Conservation (phyloP, 2,113 vertebrate species). For the Eulemur rufifrons region DNA sequence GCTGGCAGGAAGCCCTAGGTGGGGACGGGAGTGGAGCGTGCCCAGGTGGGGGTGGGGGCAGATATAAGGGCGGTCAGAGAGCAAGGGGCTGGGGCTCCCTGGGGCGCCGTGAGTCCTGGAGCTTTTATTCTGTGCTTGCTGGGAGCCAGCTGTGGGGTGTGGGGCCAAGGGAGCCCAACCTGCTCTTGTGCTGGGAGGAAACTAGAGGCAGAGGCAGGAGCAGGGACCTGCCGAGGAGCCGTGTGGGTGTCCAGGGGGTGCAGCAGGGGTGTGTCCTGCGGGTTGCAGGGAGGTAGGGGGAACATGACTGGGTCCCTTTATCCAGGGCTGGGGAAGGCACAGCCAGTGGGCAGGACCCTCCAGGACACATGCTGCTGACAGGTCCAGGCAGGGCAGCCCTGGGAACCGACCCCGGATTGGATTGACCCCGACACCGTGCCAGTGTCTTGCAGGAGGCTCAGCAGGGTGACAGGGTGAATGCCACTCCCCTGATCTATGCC, state of each 20-base stretch:
- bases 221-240: accelerated
- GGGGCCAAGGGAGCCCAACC: accelerated
- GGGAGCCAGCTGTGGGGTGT: neutral
- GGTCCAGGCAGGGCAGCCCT: neutral
- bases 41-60: neutral
- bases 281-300: neutral
- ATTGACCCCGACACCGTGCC: accelerated
- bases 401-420: too few relatives aligned
- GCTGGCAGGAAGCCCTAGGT: neutral
- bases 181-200: neutral
- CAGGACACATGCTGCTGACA: neutral
- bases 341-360: accelerated
- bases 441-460: too few relatives aligned
- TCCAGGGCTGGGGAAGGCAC: neutral
- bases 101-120: too few relatives aligned
- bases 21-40: accelerated
- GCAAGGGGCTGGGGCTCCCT: too few relatives aligned
- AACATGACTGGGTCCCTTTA: neutral
- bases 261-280: too few relatives aligned
- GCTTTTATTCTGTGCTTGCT: neutral
- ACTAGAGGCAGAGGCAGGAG: neutral
- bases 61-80: too few relatives aligned
- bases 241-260: accelerated
- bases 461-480: neutral
- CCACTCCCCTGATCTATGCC: too few relatives aligned